Evolutionary conservation across 1,140 invertebrate genomes (phyloP), one percentile per base, ranked within the genome.

Genomic region (Euborellia annulipes): DNA sequence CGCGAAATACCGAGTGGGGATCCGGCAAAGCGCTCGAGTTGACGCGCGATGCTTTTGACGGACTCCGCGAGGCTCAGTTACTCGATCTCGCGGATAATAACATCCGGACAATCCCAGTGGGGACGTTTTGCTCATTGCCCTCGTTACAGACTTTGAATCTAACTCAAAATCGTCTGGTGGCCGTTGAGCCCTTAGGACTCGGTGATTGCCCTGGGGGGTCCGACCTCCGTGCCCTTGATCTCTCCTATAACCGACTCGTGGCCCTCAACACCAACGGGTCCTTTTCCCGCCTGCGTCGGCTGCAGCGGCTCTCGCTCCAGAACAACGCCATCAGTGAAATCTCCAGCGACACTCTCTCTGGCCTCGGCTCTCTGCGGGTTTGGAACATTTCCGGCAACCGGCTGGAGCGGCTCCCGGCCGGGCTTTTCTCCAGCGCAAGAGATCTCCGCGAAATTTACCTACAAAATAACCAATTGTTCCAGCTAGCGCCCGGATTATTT

Each of bases 331-430:
- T 92, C 45, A 71, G 70, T n/a, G 77, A 85, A 54, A 72, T 91
- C 44, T 80, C 78, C 27, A 77, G 78, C 41, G 78, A 82, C 56
- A 75, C 83, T 11, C 69, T 91, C 43, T 70, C 75, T 21, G 82
- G 83, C 3, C 68, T 91, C 19, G 72, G 72, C 6, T 78, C 77
- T 20, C 63, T 92, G 50, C 69, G 78, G 50, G 73, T 84, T 17
- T 69, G 93, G 16, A 89, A 93, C 65, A 70, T 88, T 59, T 86
- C 85, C 39, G 75, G 81, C 58, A 92, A 92, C 58, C 73, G 75
- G 43, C 62, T 93, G 52, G 73, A 76, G 46, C 73, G 73, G 0
- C 56, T 91, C 55, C 85, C 85, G 0, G 78, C 84, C 52, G 75
- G 76, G 1, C 55, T 91, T 21, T 90, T 91, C 56, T 74, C 75